Evolutionary conservation across 2,888 invertebrate species (phyloP).

Genomic region (Lasioglossum morio): DNA sequence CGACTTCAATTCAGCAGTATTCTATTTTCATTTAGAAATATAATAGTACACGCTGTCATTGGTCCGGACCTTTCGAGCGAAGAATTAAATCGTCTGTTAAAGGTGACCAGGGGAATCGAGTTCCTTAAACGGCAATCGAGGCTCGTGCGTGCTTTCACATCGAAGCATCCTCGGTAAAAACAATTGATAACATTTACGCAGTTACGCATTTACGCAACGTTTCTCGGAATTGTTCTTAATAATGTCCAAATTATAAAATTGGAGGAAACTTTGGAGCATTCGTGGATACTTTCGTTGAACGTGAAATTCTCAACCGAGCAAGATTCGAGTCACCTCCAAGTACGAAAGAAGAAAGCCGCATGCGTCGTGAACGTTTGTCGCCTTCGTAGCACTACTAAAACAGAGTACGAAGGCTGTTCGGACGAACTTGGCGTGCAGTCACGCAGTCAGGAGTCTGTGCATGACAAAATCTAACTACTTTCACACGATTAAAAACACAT

Average conservation of each 20-base stretch:
- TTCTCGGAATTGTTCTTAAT: background rate
- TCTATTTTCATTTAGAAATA: background rate
- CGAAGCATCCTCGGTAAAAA: background rate
- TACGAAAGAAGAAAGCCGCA: background rate
- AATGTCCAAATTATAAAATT: background rate
- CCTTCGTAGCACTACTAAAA: background rate
- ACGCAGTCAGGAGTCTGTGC: background rate
- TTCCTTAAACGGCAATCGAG: slow-evolving; percentile 3
- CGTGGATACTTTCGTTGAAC: background rate
- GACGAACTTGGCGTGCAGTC: background rate
- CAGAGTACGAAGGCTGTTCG: background rate
- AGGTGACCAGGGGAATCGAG: background rate
- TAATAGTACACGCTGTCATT: background rate
- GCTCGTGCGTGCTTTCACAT: background rate
- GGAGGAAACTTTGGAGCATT: background rate
- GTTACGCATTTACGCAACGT: background rate
- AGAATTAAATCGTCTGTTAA: background rate
- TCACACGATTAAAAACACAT: background rate
- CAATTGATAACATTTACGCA: background rate
- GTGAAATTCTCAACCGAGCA: background rate
- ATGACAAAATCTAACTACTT: background rate
- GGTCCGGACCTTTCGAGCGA: background rate
- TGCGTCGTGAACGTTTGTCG: background rate
- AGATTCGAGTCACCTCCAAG: background rate
- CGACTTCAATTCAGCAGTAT: background rate